Conservation (phyloP, 92 coral and sea anemone species). For the Zoanthus solanderi region DNA sequence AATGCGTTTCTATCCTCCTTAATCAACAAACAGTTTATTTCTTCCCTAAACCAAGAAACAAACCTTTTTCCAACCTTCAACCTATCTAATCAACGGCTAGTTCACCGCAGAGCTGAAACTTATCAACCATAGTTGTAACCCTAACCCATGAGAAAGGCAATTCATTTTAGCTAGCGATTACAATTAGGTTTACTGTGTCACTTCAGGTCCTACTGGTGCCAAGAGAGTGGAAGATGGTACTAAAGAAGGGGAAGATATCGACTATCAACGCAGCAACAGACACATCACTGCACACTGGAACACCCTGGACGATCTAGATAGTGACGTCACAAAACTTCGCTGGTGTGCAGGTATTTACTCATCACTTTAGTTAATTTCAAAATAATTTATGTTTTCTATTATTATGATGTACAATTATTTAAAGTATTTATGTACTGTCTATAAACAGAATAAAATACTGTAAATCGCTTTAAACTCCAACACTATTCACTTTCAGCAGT, state of each 20-base stretch:
- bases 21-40: too few species aligned
- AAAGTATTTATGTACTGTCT: not conserved
- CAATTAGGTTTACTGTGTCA: not conserved
- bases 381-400: not conserved
- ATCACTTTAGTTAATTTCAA: not conserved
- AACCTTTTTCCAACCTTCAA: too few species aligned
- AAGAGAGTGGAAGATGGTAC: constrained; percentile 70
- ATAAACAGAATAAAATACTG: too few species aligned
- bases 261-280: constrained; percentile 71
- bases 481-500: too few species aligned
- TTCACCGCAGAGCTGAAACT: too few species aligned
- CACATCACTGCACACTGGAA: constrained; percentile 83
- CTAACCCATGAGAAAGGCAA: too few species aligned
- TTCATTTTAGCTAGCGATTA: too few species aligned
- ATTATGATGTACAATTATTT: not conserved
- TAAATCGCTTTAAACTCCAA: too few species aligned
- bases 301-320: constrained; percentile 86
- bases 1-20: too few species aligned
- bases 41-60: too few species aligned
- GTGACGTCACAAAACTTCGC: constrained; percentile 76
- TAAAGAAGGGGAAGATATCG: constrained; percentile 69
- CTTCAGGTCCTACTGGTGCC: constrained; percentile 64
- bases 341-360: constrained; percentile 87
- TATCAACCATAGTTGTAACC: too few species aligned
- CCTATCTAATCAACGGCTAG: too few species aligned